Conservation (phyloP, 2,797 vertebrate species). For the Propithecus deckenii region DNA sequence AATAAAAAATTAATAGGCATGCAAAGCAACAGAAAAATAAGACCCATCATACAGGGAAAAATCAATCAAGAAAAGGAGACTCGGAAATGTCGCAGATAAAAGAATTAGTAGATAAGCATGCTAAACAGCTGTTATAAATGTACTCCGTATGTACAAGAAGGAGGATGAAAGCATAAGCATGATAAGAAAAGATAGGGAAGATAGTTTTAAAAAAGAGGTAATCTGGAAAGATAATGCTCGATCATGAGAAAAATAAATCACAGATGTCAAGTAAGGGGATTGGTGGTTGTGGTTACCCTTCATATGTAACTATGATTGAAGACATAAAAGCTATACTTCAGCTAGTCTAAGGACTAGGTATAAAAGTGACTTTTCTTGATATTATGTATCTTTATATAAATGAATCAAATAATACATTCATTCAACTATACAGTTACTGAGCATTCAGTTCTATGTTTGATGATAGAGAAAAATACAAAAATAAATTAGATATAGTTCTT, state of each 20-base stretch:
- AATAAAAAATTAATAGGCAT: background rate
- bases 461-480: constrained; percentile 7
- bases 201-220: background rate
- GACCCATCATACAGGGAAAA: background rate
- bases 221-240: background rate
- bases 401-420: constrained; percentile 41
- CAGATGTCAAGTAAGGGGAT: background rate
- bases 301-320: background rate
- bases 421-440: background rate
- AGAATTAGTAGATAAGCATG: background rate
- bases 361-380: constrained; percentile 44
- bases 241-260: constrained; percentile 4
- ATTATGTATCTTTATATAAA: constrained; percentile 53
- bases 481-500: background rate
- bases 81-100: background rate
- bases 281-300: background rate
- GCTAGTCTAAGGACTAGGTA: background rate
- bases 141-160: background rate
- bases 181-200: background rate
- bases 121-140: background rate
- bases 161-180: background rate
- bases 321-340: background rate
- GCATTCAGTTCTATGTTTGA: background rate
- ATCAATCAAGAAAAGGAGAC: background rate
- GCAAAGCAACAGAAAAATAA: background rate